phyloP scores from a whole-genome alignment of 2,797 vertebrate species.

The Nyctibius grandis region DNA sequence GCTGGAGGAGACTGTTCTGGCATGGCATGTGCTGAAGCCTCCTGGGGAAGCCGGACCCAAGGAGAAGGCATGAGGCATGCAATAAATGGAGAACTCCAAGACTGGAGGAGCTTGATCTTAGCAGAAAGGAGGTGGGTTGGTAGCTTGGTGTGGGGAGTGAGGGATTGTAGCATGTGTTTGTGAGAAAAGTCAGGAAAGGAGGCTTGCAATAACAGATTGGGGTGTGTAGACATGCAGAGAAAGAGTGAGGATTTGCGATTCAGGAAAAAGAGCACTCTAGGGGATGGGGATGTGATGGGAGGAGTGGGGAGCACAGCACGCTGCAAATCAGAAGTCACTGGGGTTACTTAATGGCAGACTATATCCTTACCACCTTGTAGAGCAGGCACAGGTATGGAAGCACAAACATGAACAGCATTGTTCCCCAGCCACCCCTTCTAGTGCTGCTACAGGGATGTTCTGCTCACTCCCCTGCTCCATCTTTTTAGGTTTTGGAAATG shows the following conservation, averaged over 20 bases:
- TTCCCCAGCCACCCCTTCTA: not conserved
- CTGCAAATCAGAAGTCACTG: not conserved
- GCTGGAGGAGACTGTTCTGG: fast-evolving
- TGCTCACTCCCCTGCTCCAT: not conserved
- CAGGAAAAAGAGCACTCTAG: not conserved
- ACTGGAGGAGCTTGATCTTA: not conserved
- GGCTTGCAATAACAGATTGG: not conserved
- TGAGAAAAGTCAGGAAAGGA: not conserved
- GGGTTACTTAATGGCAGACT: not conserved
- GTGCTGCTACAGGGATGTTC: not conserved
- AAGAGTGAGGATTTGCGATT: fast-evolving
- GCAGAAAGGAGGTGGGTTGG: not conserved
- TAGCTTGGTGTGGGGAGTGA: not conserved
- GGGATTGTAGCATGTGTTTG: not conserved
- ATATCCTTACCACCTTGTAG: not conserved
- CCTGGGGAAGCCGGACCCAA: not conserved
- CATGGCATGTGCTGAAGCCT: fast-evolving
- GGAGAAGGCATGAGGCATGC: not conserved
- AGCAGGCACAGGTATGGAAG: not conserved
- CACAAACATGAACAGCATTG: fast-evolving
- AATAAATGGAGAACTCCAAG: not conserved
- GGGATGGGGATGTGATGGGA: not conserved
- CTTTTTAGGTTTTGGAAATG: not conserved
- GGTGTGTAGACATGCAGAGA: fast-evolving
- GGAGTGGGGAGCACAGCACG: not conserved